A percentile compares a stretch with the other conserved stretches of the same genome.
Conservation (phyloP, 2,888 invertebrate species). For the Cerastis rubricosa region DNA sequence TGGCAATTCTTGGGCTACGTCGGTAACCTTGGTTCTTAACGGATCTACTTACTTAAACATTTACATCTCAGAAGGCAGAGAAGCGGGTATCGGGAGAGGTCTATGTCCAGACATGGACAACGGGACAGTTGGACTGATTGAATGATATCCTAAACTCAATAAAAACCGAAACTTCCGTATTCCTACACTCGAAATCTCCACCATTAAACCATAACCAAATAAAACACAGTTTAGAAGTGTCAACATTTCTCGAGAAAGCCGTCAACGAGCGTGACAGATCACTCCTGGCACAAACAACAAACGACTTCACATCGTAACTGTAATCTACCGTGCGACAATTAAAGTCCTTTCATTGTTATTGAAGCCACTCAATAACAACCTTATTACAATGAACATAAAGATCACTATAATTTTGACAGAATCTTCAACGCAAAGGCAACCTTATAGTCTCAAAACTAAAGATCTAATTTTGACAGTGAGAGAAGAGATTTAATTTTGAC, state of each 20-base stretch:
- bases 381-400: neutral
- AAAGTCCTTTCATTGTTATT: neutral
- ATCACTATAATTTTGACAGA: neutral
- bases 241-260: slow-evolving; percentile 30
- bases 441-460: neutral
- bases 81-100: neutral
- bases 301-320: slow-evolving; percentile 18
- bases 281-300: slow-evolving; percentile 53
- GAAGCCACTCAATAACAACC: neutral
- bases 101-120: neutral
- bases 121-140: neutral
- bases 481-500: neutral
- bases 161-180: neutral
- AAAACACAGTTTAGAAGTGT: slow-evolving; percentile 9
- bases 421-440: neutral
- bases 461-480: neutral
- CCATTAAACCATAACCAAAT: slow-evolving; percentile 20
- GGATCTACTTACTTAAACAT: too few species aligned
- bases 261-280: slow-evolving; percentile 51
- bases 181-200: neutral
- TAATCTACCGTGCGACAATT: slow-evolving; percentile 33
- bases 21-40: too few species aligned
- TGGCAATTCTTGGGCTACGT: too few species aligned
- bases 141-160: neutral
- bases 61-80: too few species aligned